Conservation (phyloP, 2,888 invertebrate species). For the Sinodicranocentrus sp. region DNA sequence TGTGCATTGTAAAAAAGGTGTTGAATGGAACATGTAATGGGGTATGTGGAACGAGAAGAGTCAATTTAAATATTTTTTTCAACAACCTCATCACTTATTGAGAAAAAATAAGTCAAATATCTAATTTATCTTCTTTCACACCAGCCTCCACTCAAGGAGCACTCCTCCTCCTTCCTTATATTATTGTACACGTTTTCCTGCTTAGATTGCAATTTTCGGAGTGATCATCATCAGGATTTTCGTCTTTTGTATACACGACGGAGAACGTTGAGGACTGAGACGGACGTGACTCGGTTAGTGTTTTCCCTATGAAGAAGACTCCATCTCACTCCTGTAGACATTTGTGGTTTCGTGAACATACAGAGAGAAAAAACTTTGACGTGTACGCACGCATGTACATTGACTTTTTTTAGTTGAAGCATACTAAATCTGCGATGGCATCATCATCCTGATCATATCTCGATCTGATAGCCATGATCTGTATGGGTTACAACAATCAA, state of each 20-base stretch:
- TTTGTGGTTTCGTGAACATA: constrained; percentile 38
- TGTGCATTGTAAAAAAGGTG: neutral
- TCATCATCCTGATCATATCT: constrained; percentile 5
- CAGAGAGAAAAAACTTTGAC: neutral
- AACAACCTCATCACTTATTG: neutral
- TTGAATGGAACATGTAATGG: neutral
- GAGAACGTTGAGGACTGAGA: neutral
- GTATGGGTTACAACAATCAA: constrained; percentile 18
- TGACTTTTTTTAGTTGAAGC: too few species aligned
- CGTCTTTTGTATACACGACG: neutral
- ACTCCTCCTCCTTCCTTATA: neutral
- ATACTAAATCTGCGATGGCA: constrained; percentile 13
- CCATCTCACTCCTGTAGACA: neutral
- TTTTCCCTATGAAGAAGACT: constrained; percentile 1
- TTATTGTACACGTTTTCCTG: neutral
- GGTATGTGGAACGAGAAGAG: neutral
- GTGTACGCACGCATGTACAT: neutral
- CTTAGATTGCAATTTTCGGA: constrained; percentile 31
- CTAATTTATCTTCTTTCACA: too few species aligned
- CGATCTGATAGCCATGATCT: neutral
- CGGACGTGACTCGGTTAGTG: constrained; percentile 46
- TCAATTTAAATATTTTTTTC: constrained; percentile 19
- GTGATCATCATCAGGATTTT: neutral
- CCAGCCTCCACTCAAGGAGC: too few species aligned
- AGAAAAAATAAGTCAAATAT: constrained; percentile 29